Evolutionary conservation across 2,797 vertebrate genomes (phyloP), one percentile per base, ranked within the genome.

Genomic region (Meriones psammophilus): DNA sequence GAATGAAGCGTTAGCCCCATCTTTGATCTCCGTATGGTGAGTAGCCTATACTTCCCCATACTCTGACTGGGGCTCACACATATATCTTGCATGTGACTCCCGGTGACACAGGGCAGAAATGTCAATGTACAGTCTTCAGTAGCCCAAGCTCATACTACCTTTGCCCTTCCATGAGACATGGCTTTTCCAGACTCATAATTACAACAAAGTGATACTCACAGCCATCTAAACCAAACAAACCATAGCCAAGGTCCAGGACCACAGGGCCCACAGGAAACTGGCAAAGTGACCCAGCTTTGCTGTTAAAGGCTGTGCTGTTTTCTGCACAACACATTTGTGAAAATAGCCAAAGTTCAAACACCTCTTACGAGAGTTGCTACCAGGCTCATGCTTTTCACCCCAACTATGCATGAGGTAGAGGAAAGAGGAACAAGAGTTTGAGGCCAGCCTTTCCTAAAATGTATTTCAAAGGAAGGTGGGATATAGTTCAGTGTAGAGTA

Each of bases 351-450:
- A 77, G 42, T 36, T 39, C 1, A 36, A 62, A 18, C 5, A 56
- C 62, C 56, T 22, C 88, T 90, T 73, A 64, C 20, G 69, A 90
- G 81, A 58, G 58, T 39, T 73, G 50, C 39, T 88, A 58, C 46
- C 39, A 33, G 54, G 69, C 42, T 26, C 46, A 36, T 54, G 50
- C 14, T 33, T 39, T 39, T 8, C 24, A 39, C 71, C 33, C 50
- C 66, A 86, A 33, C 46, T 54, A 15, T 26, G 18, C 22, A 56
- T 9, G 66, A 71, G 46, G 33, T 54, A 4, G 33, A 71, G 46
- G 46, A 69, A 56, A 22, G 83, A 71, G 33, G 46, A 36, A 36
- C 66, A 56, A 0, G 7, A 26, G 10, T 54, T 86, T 0, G 6
- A 69, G 83, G 30, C 6, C 83, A 69, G 28, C 39, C 62, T 66